A percentile compares a stretch with the other conserved stretches of the same genome.
These are phyloP conservation scores for Drosophila prolongata DNA, from an alignment of 2,888 invertebrate species.

Conservation along the genomic window DNA sequence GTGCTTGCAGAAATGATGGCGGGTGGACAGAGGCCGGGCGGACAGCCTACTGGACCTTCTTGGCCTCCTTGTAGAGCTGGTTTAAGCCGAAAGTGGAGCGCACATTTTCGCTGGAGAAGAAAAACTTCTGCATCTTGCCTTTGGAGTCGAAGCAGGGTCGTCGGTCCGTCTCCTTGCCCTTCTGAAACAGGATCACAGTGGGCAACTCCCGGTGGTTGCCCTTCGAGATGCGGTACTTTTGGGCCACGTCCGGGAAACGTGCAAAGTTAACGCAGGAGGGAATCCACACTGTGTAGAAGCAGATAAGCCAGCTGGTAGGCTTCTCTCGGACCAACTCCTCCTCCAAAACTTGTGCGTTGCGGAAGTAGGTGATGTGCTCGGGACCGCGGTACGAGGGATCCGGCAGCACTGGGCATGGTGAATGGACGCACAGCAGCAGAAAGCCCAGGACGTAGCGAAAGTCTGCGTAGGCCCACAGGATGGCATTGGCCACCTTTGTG, in stretches of 20 bases:
- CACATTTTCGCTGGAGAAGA: conserved; percentile 93
- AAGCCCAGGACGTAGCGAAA: conserved; percentile 90
- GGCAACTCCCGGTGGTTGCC: conserved; percentile 97
- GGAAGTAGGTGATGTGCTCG: conserved; percentile 95
- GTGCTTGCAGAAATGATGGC: conserved; percentile 53
- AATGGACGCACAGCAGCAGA: conserved; percentile 88
- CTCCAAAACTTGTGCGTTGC: conserved; percentile 88
- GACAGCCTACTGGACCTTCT: conserved; percentile 61
- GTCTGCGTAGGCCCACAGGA: conserved; percentile 97
- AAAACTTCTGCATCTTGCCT: conserved; percentile 91
- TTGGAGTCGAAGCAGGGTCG: conserved; percentile 92
- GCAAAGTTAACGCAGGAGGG: conserved; percentile 97
- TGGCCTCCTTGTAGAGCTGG: conserved; percentile 89
- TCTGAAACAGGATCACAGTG: conserved; percentile 93
- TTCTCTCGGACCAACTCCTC: conserved; percentile 92
- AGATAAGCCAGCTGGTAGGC: conserved; percentile 91
- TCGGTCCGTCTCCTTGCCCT: conserved; percentile 92
- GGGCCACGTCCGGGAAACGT: conserved; percentile 93
- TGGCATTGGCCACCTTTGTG: conserved; percentile 95
- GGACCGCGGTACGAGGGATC: conserved; percentile 97
- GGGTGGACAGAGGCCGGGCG: neutral
- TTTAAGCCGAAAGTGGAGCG: conserved; percentile 95
- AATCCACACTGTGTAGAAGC: conserved; percentile 98
- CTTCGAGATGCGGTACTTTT: conserved; percentile 92
- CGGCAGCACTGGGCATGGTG: conserved; percentile 88